Conservation (phyloP, 2,888 invertebrate species). For the Lasioglossum leucozonium region DNA sequence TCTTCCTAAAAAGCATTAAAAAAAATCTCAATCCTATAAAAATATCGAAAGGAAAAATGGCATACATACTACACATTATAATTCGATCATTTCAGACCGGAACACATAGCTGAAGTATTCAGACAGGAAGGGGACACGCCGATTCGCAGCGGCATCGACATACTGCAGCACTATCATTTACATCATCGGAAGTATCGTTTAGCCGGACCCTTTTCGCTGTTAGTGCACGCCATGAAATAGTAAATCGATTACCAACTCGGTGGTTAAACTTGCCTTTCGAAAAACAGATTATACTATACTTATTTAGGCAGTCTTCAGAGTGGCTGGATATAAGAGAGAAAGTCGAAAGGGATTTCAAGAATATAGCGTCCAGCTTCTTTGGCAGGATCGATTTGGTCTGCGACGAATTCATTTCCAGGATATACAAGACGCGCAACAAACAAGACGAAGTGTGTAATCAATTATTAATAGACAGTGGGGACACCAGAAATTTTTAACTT, state of each 20-base stretch:
- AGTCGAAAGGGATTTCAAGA: slow-evolving; percentile 85
- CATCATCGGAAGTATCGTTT: slow-evolving; percentile 86
- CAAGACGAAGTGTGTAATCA: slow-evolving; percentile 87
- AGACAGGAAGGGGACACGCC: slow-evolving; percentile 87
- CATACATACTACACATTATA: neutral
- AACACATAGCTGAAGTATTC: slow-evolving; percentile 88
- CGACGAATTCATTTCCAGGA: slow-evolving; percentile 84
- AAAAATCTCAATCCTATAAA: too few species aligned
- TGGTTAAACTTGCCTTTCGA: neutral
- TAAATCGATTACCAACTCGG: neutral
- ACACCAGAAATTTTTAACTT: too few species aligned
- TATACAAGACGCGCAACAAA: slow-evolving; percentile 86
- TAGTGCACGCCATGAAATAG: slow-evolving; percentile 19
- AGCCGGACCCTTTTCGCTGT: slow-evolving; percentile 87
- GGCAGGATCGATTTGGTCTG: slow-evolving; percentile 82
- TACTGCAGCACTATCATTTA: slow-evolving; percentile 88
- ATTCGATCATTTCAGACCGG: slow-evolving; percentile 84
- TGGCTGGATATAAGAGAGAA: slow-evolving; percentile 87
- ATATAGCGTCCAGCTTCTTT: slow-evolving; percentile 80
- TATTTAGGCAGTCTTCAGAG: slow-evolving; percentile 86
- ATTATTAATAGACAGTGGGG: neutral
- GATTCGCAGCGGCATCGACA: slow-evolving; percentile 87
- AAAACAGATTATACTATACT: neutral
- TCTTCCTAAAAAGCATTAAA: too few species aligned
- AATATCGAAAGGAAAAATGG: too few species aligned